These are phyloP conservation scores for Oceanodroma tethys DNA, from an alignment of 2,113 vertebrate genomes.

Conservation along the genomic window DNA sequence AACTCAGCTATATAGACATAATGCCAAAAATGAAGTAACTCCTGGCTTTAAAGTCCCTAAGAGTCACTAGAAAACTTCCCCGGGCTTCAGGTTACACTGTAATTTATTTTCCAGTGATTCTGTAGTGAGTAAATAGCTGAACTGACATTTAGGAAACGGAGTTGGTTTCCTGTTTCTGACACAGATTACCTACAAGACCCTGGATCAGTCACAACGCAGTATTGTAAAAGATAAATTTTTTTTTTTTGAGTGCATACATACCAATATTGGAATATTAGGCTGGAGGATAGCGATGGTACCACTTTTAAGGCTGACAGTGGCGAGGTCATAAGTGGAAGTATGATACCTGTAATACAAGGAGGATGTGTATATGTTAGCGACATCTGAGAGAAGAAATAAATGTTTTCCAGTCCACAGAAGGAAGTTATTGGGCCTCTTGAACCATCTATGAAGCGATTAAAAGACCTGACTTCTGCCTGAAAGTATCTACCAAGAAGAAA, in stretches of 20 bases:
- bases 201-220: neutral
- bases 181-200: neutral
- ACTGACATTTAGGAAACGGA: neutral
- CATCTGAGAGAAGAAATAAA: neutral
- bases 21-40: slow-evolving; percentile 29
- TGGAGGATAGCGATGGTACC: neutral
- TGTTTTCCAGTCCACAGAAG: neutral
- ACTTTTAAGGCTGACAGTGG: neutral
- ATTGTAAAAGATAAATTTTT: neutral
- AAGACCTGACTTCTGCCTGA: neutral
- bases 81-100: neutral
- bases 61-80: slow-evolving; percentile 8
- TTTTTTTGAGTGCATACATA: neutral
- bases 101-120: slow-evolving; percentile 14
- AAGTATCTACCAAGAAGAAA: neutral
- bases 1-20: neutral
- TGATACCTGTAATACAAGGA: neutral
- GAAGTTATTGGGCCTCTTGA: neutral
- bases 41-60: neutral
- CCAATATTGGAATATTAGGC: neutral
- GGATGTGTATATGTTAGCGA: neutral
- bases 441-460: neutral
- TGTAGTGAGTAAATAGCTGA: neutral
- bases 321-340: neutral
- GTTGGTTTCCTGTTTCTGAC: neutral